Base-by-base conservation (phyloP, 2,888 invertebrate genomes). In the Dynastes hyllus region DNA sequence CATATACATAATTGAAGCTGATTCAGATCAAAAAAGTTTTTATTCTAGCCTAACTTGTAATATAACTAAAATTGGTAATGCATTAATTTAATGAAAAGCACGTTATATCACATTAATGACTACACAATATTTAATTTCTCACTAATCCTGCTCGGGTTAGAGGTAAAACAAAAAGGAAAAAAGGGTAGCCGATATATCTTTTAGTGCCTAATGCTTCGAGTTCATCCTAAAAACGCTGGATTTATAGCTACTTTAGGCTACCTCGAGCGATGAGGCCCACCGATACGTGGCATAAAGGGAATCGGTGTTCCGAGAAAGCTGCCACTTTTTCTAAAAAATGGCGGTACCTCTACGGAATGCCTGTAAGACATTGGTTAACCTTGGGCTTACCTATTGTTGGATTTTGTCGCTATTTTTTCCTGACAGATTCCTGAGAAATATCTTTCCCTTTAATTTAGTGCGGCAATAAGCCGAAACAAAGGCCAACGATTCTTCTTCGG, bases 161-260 rank as follows among this genome's bases (percentile, higher is more conserved):
- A 45, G 45, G 8, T 45, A 45, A 45, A 45, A 11, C 45, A 45
- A 8, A 45, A 45, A 37, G 5, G 32, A 11, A 45, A 45, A 45
- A 11, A 45, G 11, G 45, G 8, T 45, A 45, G 6, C 45, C 45
- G 45, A 45, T 45, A 45, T 45, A 45, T 45, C 45, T 45, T 45
- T 45, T 45, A 45, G 45, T 45, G 45, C 9, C 11, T 45, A 45
- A 45, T 11, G 45, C 11, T 11, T 45, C 45, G 45, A 1, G 45
- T 11, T 45, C 84, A 82, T 82, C 82, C 82, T 84, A 85, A 83
- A 84, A 85, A 85, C 85, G 84, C 83, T 84, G 84, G 85, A 86
- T 85, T 86, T 86, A 86, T 86, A 81, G 85, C 86, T 86, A 86
- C 86, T 58, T 58, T 86, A 82, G 84, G 84, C 84, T 85, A 81